phyloP scores from a whole-genome alignment of 1,140 invertebrate genomes.

The Drosophila trapezifrons region DNA sequence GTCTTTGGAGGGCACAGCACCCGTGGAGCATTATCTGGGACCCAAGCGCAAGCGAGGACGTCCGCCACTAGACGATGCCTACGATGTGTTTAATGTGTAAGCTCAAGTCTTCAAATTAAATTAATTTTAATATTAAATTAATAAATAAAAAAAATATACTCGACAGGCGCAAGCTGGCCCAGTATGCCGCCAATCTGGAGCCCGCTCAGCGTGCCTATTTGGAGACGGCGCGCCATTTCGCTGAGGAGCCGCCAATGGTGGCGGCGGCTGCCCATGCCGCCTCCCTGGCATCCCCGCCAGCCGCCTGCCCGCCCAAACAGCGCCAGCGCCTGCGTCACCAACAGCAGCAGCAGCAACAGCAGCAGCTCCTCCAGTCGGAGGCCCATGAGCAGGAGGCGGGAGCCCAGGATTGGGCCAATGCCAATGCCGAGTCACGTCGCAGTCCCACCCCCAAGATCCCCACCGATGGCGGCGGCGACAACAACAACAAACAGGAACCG shows the following conservation, averaged over 20 bases:
- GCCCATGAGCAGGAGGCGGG: conserved; percentile 32
- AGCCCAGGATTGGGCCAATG: conserved; percentile 44
- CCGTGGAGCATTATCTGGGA: conserved; percentile 67
- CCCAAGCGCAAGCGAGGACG: conserved; percentile 86
- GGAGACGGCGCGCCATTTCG: conserved; percentile 65
- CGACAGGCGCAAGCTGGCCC: conserved; percentile 69
- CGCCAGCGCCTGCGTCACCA: conserved; percentile 70
- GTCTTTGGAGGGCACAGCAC: conserved; percentile 38
- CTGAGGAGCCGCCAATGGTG: conserved; percentile 57
- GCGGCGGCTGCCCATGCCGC: conserved; percentile 46
- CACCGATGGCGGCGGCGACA: conserved; percentile 8
- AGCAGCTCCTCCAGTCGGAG: conserved; percentile 32
- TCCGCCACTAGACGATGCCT: conserved; percentile 87
- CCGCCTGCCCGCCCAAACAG: conserved; percentile 74
- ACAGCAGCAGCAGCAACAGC: conserved; percentile 44
- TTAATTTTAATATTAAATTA: background rate
- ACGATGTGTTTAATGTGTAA: conserved; percentile 83
- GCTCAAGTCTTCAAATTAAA: background rate
- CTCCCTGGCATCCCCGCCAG: conserved; percentile 60
- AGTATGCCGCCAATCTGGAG: conserved; percentile 71
- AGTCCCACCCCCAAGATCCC: conserved; percentile 30
- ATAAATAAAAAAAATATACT: no score
- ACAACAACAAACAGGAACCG: conserved; percentile 30
- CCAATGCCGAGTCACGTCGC: conserved; percentile 11
- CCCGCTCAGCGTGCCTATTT: conserved; percentile 73